Evolutionary conservation across 2,888 invertebrate genomes (phyloP).

Genomic region (Crossocerus cetratus): DNA sequence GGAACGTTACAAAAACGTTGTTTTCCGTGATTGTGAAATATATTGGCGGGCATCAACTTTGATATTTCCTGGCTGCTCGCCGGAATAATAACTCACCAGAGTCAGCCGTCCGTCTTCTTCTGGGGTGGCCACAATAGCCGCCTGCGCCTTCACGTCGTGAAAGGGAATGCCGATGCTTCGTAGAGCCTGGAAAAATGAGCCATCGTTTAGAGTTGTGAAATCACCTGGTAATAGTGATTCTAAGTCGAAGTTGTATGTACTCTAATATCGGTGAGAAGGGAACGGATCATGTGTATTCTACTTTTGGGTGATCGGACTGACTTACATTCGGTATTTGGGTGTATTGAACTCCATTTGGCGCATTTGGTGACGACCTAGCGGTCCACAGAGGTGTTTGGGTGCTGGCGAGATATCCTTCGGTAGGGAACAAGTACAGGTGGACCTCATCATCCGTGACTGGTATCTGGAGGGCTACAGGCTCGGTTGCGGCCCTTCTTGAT

Average conservation of each 20-base stretch:
- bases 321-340: slow-evolving; percentile 16
- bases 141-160: slow-evolving; percentile 51
- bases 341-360: slow-evolving; percentile 42
- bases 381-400: slow-evolving; percentile 65
- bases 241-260: too few species aligned
- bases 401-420: slow-evolving; percentile 62
- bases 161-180: slow-evolving; percentile 19
- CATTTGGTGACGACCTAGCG: slow-evolving; percentile 43
- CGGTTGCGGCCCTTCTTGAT: slow-evolving; percentile 6
- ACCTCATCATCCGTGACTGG: slow-evolving; percentile 57
- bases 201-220: too few species aligned
- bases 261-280: too few species aligned
- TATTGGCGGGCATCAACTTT: background rate
- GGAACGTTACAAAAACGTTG: slow-evolving; percentile 2
- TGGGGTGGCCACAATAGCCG: slow-evolving; percentile 51
- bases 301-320: background rate
- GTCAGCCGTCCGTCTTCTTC: slow-evolving; percentile 36
- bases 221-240: too few species aligned
- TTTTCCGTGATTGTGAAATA: background rate
- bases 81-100: slow-evolving; percentile 48
- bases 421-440: slow-evolving; percentile 63
- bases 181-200: slow-evolving; percentile 37
- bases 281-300: background rate
- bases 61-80: background rate
- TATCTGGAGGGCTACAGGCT: slow-evolving; percentile 31